Evolutionary conservation across 2,888 invertebrate genomes (phyloP).

Genomic region (Sphaerophoria taeniata): DNA sequence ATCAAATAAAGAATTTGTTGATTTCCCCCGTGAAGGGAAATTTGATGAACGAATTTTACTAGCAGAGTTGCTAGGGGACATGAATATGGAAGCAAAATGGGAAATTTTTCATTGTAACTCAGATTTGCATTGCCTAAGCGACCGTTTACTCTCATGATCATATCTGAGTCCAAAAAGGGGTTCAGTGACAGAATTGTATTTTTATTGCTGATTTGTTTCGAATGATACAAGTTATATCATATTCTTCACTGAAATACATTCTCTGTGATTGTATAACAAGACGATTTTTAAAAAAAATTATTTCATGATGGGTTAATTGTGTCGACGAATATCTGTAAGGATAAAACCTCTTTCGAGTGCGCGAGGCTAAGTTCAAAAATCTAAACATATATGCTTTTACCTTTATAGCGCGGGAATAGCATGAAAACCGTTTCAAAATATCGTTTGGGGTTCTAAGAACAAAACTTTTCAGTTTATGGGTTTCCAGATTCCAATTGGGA

Average conservation of each 20-base stretch:
- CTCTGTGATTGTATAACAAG: not conserved
- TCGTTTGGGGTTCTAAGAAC: not conserved
- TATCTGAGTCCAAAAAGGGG: not conserved
- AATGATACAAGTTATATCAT: too few relatives aligned
- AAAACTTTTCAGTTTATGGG: not conserved
- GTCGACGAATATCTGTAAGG: not conserved
- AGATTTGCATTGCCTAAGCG: not conserved
- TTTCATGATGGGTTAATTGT: not conserved
- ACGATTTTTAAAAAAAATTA: not conserved
- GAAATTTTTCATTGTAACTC: constrained; percentile 17
- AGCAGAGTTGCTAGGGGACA: too few relatives aligned
- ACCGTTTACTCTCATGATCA: constrained; percentile 18
- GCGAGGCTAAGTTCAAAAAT: not conserved
- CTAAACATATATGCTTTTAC: constrained; percentile 8
- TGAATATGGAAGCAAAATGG: constrained; percentile 8
- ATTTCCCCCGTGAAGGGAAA: constrained; percentile 3
- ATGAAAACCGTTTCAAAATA: constrained; percentile 6
- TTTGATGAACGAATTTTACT: constrained; percentile 11
- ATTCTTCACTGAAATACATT: not conserved
- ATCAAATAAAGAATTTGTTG: not conserved
- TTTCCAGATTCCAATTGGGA: constrained; percentile 11
- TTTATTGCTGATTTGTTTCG: constrained; percentile 1
- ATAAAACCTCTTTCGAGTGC: not conserved
- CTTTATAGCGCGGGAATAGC: not conserved
- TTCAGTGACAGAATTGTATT: not conserved